Evolutionary conservation across 1,140 invertebrate genomes (phyloP).

Genomic region (Cyrtorhinus lividipennis): DNA sequence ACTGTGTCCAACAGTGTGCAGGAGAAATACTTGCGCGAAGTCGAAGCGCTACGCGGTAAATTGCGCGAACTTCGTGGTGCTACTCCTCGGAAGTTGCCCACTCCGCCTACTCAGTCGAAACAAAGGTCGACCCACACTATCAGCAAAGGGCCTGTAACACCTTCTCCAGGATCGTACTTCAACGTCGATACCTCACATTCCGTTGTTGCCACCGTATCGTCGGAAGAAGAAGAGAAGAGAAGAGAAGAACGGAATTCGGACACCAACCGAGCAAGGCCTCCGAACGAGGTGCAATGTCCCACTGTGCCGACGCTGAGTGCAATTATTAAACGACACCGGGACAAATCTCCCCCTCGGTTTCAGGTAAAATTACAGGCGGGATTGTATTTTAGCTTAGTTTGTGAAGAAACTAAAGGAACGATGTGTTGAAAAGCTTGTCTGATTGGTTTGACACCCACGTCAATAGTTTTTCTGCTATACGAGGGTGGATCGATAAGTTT

Average conservation of each 20-base stretch:
- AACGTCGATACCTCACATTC: neutral
- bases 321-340: too few relatives aligned
- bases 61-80: constrained; percentile 18
- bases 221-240: neutral
- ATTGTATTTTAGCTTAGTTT: too few relatives aligned
- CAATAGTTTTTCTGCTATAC: too few relatives aligned
- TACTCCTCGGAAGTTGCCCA: constrained; percentile 11
- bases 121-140: neutral
- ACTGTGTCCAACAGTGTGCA: constrained; percentile 15
- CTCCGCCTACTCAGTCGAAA: neutral
- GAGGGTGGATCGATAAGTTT: too few relatives aligned
- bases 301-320: too few relatives aligned
- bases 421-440: too few relatives aligned
- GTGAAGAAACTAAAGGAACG: too few relatives aligned
- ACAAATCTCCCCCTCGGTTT: too few relatives aligned
- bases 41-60: constrained; percentile 22
- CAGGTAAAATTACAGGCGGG: too few relatives aligned
- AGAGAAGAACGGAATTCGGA: neutral
- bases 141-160: neutral
- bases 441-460: too few relatives aligned
- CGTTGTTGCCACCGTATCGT: neutral
- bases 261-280: constrained; percentile 10
- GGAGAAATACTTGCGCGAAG: constrained; percentile 22
- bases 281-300: too few relatives aligned
- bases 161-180: neutral